Base-by-base conservation (phyloP, 2,113 vertebrate genomes). In the Cygnus buccinator region DNA sequence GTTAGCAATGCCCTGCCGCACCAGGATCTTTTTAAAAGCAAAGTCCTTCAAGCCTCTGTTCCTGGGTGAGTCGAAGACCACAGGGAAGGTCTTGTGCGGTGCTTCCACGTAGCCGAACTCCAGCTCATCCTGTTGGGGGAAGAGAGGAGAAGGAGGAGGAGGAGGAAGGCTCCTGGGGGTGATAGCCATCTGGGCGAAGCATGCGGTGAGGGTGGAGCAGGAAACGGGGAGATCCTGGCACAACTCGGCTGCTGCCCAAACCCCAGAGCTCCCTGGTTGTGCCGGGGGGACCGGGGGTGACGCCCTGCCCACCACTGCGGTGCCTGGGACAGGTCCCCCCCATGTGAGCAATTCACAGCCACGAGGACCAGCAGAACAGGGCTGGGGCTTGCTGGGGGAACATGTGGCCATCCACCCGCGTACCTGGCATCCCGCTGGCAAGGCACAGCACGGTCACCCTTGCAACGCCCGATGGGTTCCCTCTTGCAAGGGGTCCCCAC, bases 41-140 rank as follows among this genome's bases (percentile, higher is more conserved):
- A 99, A 99, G 31, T 99, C 97, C 66, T 73, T 52, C 35, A 99
- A 97, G 2, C 87, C 58, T 54, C 98, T 61, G 97, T 99, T 97
- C 70, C 99, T 97, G 12, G 99, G 99, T 0, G 99, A 99, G 96
- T 99, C 99, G 2, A 99, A 98, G 84, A 99, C 99, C 5, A 99
- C 99, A 0, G 99, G 99, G 83, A 99, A 98, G 1, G 19, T 29
- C 4, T 99, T 98, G 96, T 99, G 98, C 0, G 99, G 99, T 0
- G 99, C 98, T 62, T 99, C 98, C n/a, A 98, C 98, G 10, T 99
- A 99, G 48, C 99, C 99, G 1, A 99, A 98, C 96, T 99, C 99
- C 84, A 99, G 92, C 93, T 99, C 99, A 6, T 99, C 99, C 99
- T 99, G 94, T 6, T 31, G 66, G 21, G 13, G 28, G 67, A 50